Evolutionary conservation across 1,140 invertebrate genomes (phyloP), one percentile per base, ranked within the genome.

Genomic region (Ganaspis sp.): DNA sequence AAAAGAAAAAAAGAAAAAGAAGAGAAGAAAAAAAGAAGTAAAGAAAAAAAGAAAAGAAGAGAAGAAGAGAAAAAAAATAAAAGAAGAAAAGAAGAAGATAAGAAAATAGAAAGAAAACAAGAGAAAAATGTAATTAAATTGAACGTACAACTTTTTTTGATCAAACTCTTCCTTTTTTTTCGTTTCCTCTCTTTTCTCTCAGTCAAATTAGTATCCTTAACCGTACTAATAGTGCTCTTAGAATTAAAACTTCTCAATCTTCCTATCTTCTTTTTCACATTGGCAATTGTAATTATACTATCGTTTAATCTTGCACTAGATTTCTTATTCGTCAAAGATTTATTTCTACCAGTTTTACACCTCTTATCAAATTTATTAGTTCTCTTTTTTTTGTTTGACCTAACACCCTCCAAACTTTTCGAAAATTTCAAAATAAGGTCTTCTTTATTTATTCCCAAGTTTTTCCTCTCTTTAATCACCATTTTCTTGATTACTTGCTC

Each of bases 161-260:
- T 53, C n/a, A 76, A 81, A 84, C 81, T 79, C 79, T 84, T 84
- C 58, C 76, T 69, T 73, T 70, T 80, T 81, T 29, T 53, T 23
- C 80, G 69, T 82, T 81, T 73, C 19, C 2, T 29, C 77, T 49
- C 71, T 76, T 83, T 78, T 49, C 82, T 83, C 54, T 79, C 78
- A 1, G 79, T 38, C 12, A 78, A 37, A 75, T 23, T 77, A 4
- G 76, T 81, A 34, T 86, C 84, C 72, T 73, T 88, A 0, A 17
- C 17, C 5, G 84, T 89, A 0, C 70, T 70, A 0, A 89, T 73
- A 0, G 86, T 89, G 69, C 83, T 87, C 69, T 84, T 87, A 0
- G 89, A 90, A 77, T 79, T 81, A 0, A 76, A 80, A 40, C 42
- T 83, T 12, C 77, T 84, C 34, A 89, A 21, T 29, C 83, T 85